phyloP scores from a whole-genome alignment of 2,113 vertebrate species.

The Hyperopisus bebe region DNA sequence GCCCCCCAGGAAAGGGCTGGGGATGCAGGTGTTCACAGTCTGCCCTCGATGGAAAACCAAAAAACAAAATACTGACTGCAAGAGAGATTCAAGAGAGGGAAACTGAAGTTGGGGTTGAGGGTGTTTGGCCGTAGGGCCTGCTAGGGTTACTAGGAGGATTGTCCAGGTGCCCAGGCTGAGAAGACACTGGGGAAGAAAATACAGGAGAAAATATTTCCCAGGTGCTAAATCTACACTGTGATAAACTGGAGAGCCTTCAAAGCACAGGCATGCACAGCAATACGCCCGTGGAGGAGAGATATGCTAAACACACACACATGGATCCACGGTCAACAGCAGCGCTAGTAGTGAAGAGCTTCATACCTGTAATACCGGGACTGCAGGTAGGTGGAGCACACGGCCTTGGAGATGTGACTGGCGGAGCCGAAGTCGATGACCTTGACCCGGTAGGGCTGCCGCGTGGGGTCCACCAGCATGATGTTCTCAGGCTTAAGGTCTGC shows the following conservation, averaged over 20 bases:
- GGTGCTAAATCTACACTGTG: background rate
- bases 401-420: conserved; percentile 97
- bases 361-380: conserved; percentile 99
- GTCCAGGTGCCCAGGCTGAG: background rate
- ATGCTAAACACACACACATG: background rate
- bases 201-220: background rate
- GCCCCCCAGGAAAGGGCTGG: background rate
- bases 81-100: background rate
- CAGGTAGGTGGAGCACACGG: conserved; percentile 95
- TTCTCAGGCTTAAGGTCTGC: conserved; percentile 98
- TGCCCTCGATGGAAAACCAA: background rate
- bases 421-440: conserved; percentile 99
- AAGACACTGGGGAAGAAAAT: background rate
- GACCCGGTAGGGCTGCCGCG: conserved; percentile 90
- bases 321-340: background rate
- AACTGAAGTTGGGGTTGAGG: background rate
- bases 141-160: background rate
- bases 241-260: background rate
- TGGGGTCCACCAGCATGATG: conserved; percentile 98
- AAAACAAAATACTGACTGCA: background rate
- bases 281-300: background rate
- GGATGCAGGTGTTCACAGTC: background rate
- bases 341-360: background rate
- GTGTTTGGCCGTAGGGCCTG: background rate
- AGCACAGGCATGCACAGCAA: background rate